Evolutionary conservation across 2,888 invertebrate genomes (phyloP), one percentile per base, ranked within the genome.

Genomic region (Sisyra nigra): DNA sequence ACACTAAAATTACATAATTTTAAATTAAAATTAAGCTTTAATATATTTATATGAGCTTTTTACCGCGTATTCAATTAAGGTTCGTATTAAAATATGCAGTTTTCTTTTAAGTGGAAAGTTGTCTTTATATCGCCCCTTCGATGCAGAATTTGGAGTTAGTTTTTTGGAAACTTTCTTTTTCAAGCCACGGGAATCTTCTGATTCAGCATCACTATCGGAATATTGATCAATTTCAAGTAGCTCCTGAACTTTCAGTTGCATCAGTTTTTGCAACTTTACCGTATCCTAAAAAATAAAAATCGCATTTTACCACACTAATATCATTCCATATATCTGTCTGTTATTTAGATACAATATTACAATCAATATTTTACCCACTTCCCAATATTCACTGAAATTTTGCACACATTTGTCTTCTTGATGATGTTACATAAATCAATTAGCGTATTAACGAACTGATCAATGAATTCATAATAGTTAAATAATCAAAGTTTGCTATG

Each of bases 1-100:
- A 52, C 74, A 75, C 76, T 74, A 53, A 36, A 32, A 6, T 2
- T 13, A 32, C n/a, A 61, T 61, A 47, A 43, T 46, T 48, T 44
- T 19, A 34, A 13, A 43, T 44, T 37, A 36, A 11, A 40, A 11
- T 36, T 17, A 17, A 37, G 9, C 2, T 9, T 17, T 37, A 5
- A 3, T 18, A 18, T 18, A 9, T 3, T 3, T 3, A 32, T 13
- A 11, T 31, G 5, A 2, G 32, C n/a, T 31, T 13, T 8, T 63
- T 62, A 77, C 72, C 43, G 72, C 66, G 56, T 71, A 79, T 57
- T 82, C 80, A 48, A 78, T 68, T 24, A 82, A 65, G 52, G 72
- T 75, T 57, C 78, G 88, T 51, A 88, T 88, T 42, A 97, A 69
- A 43, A 74, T 69, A 56, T 85, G 79, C 10, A 94, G 71, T 54